phyloP scores from a whole-genome alignment of 2,888 invertebrate genomes.

The Teleiodes luculella region DNA sequence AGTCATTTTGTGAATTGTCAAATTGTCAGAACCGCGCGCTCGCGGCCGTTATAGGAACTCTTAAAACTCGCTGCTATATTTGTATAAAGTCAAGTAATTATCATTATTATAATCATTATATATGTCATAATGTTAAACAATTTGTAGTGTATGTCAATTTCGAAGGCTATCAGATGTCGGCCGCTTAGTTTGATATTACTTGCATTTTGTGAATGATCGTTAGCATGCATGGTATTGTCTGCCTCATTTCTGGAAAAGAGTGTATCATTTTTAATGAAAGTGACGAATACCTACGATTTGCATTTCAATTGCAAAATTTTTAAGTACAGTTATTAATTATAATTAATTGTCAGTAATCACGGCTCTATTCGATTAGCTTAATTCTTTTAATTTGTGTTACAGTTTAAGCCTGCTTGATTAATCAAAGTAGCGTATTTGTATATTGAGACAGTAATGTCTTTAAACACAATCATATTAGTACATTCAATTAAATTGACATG shows the following conservation, averaged over 20 bases:
- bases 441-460: conserved; percentile 51
- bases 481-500: conserved; percentile 74
- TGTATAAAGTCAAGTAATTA: conserved; percentile 81
- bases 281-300: background rate
- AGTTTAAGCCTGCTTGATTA: background rate
- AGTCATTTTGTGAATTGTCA: conserved; percentile 79
- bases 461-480: conserved; percentile 54
- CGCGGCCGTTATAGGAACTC: conserved; percentile 84
- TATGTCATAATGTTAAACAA: conserved; percentile 72
- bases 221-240: conserved; percentile 1
- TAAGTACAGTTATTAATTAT: conserved; percentile 1
- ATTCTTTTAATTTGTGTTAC: background rate
- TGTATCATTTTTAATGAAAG: background rate
- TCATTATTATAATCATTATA: conserved; percentile 74
- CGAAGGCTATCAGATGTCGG: conserved; percentile 72
- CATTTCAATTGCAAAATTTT: background rate
- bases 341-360: conserved; percentile 8
- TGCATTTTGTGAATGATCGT: conserved; percentile 22
- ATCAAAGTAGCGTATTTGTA: conserved; percentile 32
- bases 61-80: conserved; percentile 87
- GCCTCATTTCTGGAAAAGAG: background rate
- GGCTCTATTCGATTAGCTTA: background rate
- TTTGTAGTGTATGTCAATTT: conserved; percentile 73
- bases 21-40: conserved; percentile 72
- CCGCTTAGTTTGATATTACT: conserved; percentile 34